These are phyloP conservation scores for Protobothrops mucrosquamatus DNA, from an alignment of 2,113 vertebrate species.

Conservation along the genomic window DNA sequence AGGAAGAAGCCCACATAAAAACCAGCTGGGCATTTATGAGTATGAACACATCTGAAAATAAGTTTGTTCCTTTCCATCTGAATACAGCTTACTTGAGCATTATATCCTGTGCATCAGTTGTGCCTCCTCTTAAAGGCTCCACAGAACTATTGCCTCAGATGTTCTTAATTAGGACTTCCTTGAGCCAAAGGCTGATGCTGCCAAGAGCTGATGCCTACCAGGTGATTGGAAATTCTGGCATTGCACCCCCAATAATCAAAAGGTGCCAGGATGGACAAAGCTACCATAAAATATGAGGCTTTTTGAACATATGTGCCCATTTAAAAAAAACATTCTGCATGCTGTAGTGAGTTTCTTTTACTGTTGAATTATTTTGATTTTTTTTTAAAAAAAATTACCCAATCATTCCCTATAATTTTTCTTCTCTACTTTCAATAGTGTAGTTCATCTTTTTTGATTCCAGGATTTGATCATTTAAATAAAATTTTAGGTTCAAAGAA, in stretches of 20 bases:
- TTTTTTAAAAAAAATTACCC: background rate
- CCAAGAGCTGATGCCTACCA: background rate
- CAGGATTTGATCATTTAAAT: background rate
- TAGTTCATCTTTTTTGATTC: background rate
- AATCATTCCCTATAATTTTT: background rate
- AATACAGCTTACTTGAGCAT: background rate
- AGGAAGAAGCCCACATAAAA: background rate
- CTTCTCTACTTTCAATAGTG: no score
- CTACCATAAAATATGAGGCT: background rate
- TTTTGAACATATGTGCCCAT: background rate
- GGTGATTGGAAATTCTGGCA: background rate
- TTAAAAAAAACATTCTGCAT: background rate
- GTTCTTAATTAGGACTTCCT: background rate
- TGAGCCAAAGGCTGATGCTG: background rate
- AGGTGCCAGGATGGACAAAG: background rate
- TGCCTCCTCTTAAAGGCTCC: background rate
- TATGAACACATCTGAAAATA: background rate
- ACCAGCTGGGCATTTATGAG: background rate
- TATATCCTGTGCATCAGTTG: background rate
- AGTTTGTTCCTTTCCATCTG: background rate
- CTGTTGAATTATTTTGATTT: background rate
- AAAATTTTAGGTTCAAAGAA: background rate
- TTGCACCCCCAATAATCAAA: background rate
- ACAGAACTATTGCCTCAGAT: background rate
- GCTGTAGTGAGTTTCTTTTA: background rate